phyloP scores from a whole-genome alignment of 2,888 invertebrate species.

The Drosophila conformis region DNA sequence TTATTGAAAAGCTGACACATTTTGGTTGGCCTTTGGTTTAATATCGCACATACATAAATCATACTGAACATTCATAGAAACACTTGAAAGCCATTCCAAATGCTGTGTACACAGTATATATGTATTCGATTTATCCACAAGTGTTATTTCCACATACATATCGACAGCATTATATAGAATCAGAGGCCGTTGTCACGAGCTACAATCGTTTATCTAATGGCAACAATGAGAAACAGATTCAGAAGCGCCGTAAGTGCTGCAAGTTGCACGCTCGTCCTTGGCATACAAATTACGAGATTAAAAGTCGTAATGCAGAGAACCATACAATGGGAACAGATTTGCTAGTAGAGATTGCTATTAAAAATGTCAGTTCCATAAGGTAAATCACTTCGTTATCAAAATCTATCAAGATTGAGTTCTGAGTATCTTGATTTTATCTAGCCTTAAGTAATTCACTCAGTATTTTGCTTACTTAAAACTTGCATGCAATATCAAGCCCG shows the following conservation, averaged over 20 bases:
- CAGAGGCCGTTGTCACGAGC: constrained; percentile 3
- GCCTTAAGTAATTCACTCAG: not conserved
- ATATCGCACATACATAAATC: constrained; percentile 47
- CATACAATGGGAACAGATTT: not conserved
- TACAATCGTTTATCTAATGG: constrained; percentile 3
- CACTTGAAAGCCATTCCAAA: constrained; percentile 14
- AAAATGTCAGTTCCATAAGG: not conserved
- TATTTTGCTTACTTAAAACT: not conserved
- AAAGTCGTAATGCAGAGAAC: not conserved
- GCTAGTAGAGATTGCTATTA: not conserved
- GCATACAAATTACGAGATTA: constrained; percentile 15
- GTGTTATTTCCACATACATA: not conserved
- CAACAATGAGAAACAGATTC: constrained; percentile 1
- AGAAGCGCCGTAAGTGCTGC: constrained; percentile 8
- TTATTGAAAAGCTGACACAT: constrained; percentile 27
- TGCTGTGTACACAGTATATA: not conserved
- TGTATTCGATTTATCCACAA: not conserved
- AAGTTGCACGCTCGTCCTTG: constrained; percentile 7
- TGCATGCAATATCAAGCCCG: not conserved
- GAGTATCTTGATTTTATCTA: not conserved
- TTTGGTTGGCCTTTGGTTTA: constrained; percentile 35
- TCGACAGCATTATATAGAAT: not conserved
- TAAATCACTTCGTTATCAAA: not conserved
- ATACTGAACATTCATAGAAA: constrained; percentile 8
- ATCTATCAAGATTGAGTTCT: not conserved